Evolutionary conservation across 2,113 vertebrate species (phyloP), one percentile per base, ranked within the genome.

Genomic region (Notothenia rossii): DNA sequence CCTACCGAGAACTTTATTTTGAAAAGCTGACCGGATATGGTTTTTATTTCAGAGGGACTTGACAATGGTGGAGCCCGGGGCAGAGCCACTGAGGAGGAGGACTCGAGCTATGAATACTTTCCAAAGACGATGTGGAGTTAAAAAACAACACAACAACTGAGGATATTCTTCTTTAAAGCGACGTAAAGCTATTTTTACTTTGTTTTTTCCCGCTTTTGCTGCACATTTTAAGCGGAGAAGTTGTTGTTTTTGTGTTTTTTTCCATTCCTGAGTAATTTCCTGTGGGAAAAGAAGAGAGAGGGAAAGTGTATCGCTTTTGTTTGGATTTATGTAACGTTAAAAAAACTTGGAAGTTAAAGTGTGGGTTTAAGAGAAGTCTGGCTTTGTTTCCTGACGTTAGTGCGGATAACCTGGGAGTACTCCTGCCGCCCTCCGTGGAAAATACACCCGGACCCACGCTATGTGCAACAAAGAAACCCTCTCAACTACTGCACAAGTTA

Each of bases 391-490:
- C 65, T 71, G 55, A 87, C 91, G 80, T 92, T 87, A 40, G 59
- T 72, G 58, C 15, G 22, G 59, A 74, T 48, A 78, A 61, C 77
- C 64, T 50, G 85, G 85, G 77, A 86, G 89, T 81, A 82, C 71
- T 72, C 80, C 85, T 40, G 36, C 36, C 36, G 36, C 36, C 51
- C 62, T 11, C 65, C 45, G 66, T 54, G 76, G 76, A 79, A 78
- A 71, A 88, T 48, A 82, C 74, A 75, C 49, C 65, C 11, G 83
- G 80, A 82, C 78, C 69, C 92, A 74, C 78, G 79, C 66, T 84
- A 56, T 56, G 82, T 13, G 46, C 77, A 92, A 93, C 92, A 92
- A 94, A 91, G 86, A 71, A 65, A 87, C 60, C 13, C 83, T 64
- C 66, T 18, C 29, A 50, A 59, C 70, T 69, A 66, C 78, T 17